Evolutionary conservation across 2,888 invertebrate genomes (phyloP), one percentile per base, ranked within the genome.

Genomic region (Erebia aethiops): DNA sequence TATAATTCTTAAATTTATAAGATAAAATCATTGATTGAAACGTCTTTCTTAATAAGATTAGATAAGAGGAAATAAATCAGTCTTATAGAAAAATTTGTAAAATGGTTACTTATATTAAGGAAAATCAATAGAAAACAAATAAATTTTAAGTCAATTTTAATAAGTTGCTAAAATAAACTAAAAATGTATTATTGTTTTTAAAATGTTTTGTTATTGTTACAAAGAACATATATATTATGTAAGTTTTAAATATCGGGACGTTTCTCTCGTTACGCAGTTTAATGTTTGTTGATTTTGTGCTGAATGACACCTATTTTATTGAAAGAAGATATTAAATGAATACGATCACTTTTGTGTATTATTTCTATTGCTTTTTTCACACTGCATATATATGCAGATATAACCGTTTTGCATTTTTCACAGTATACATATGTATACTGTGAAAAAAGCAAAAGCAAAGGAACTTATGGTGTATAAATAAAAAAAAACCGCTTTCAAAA

Each of bases 71-170:
- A 41, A 60, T 62, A 62, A 62, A 62, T 62, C n/a, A 9, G 52
- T 51, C 58, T 51, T 21, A 16, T 26, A 60, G n/a, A 67, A 21
- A 35, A 52, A 56, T 11, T 18, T 41, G 49, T 49, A 51, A 61
- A 26, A 60, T 43, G 8, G 26, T 41, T 49, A 67, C 41, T 26
- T 71, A 67, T 13, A n/a, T 7, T 13, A 66, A 51, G 49, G 52
- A 52, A 54, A 58, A 67, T 60, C 46, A 49, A 62, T 67, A 67
- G 46, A 64, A 79, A 35, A 35, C 35, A 35, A 35, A 77, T 76
- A 78, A 78, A 69, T 77, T 79, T 82, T 81, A 79, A 80, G 89
- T 91, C 90, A 90, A 90, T 90, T 90, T 85, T 83, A 88, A 81
- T 76, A 74, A 76, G 77, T 79, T 77, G 74, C 73, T 74, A 78